Evolutionary conservation across 2,797 vertebrate species (phyloP).

Genomic region (Cottoperca gobio): DNA sequence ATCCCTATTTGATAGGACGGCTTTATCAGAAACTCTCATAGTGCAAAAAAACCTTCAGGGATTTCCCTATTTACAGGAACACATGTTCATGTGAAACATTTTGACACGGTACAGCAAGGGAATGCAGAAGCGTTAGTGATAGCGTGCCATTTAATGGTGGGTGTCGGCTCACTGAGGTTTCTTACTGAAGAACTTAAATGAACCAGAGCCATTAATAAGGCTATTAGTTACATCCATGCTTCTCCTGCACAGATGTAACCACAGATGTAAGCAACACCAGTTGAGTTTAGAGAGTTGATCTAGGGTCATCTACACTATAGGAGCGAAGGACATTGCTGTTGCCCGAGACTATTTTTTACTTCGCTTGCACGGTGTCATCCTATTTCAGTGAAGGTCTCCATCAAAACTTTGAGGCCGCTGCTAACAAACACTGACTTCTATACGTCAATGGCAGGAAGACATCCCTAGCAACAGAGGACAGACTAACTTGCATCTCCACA

Average conservation of each 20-base stretch:
- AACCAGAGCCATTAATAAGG: neutral
- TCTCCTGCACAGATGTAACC: constrained; percentile 7
- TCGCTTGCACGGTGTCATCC: constrained; percentile 13
- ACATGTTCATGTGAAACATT: neutral
- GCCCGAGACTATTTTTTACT: constrained; percentile 43
- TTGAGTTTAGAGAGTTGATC: constrained; percentile 12
- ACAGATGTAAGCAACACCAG: neutral
- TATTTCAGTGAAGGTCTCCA: constrained; percentile 53
- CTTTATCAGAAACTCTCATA: neutral
- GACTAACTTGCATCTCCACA: constrained; percentile 14
- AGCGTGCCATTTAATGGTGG: no score
- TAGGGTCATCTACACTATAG: constrained; percentile 15
- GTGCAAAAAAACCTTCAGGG: neutral
- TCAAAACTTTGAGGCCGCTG: constrained; percentile 20
- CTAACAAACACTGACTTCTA: constrained; percentile 43
- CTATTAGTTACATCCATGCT: constrained; percentile 1
- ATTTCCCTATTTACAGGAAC: constrained; percentile 4
- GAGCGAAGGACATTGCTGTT: constrained; percentile 37
- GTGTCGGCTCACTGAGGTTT: neutral
- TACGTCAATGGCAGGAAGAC: constrained; percentile 22
- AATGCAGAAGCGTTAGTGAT: neutral
- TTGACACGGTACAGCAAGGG: neutral
- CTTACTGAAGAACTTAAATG: neutral
- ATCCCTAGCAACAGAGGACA: constrained; percentile 30
- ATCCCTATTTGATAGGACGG: neutral